A percentile compares a stretch with the other conserved stretches of the same genome.
Evolutionary conservation across 2,113 vertebrate genomes (phyloP).

Genomic region (Puma concolor): DNA sequence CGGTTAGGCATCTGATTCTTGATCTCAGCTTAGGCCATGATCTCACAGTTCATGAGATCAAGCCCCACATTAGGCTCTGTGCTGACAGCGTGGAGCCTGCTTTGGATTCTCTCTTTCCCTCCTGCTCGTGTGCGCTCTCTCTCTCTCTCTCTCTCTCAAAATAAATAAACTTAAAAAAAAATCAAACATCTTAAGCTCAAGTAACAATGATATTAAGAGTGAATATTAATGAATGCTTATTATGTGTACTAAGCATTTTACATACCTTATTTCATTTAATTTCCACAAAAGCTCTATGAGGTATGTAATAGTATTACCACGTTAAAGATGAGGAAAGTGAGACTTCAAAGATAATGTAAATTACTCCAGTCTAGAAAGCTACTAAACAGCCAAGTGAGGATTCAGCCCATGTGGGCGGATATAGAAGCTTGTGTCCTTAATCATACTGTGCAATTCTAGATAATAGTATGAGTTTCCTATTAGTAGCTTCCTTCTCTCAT

Average conservation of each 20-base stretch:
- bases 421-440: background rate
- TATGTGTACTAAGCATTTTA: background rate
- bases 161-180: too few relatives aligned
- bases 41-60: background rate
- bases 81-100: background rate
- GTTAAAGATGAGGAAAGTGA: slow-evolving; percentile 9
- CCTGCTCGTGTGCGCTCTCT: too few relatives aligned
- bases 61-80: background rate
- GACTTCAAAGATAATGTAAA: background rate
- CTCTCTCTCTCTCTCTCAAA: background rate
- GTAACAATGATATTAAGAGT: background rate
- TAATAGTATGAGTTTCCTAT: background rate
- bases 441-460: background rate
- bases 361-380: background rate
- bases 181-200: too few relatives aligned
- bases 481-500: background rate
- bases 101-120: background rate
- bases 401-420: background rate
- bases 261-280: background rate
- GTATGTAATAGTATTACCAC: background rate
- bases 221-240: background rate
- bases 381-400: background rate
- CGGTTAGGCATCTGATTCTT: background rate
- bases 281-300: background rate
- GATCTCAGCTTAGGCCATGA: background rate